Evolutionary conservation across 1,140 invertebrate species (phyloP).

Genomic region (Nasonia giraulti): DNA sequence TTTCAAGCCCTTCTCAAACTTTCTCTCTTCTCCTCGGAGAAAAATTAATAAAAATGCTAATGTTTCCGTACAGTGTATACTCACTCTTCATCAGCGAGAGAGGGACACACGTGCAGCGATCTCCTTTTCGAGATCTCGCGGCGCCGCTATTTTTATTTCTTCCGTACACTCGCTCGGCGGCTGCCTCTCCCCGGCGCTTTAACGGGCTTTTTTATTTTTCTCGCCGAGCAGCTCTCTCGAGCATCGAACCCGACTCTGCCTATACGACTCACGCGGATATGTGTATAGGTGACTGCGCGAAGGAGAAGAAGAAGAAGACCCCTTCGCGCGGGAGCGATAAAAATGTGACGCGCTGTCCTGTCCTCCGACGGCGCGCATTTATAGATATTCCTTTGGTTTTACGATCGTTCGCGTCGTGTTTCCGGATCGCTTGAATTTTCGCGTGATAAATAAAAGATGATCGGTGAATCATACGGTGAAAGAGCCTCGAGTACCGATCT

Average conservation of each 20-base stretch:
- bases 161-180: neutral
- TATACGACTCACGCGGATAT: neutral
- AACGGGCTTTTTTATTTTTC: constrained; percentile 47
- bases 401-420: constrained; percentile 2
- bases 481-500: constrained; percentile 10
- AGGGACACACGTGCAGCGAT: constrained; percentile 10
- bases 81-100: neutral
- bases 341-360: constrained; percentile 34
- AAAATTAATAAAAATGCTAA: neutral
- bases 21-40: neutral
- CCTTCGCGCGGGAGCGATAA: neutral
- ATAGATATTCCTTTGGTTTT: constrained; percentile 23
- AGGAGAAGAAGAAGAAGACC: neutral
- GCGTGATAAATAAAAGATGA: neutral
- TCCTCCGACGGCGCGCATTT: neutral
- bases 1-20: neutral
- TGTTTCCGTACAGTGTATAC: constrained; percentile 12
- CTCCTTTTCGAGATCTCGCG: constrained; percentile 36
- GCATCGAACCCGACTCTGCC: constrained; percentile 27
- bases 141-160: constrained; percentile 19
- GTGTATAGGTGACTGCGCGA: neutral
- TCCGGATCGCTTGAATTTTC: neutral
- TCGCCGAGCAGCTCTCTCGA: constrained; percentile 21
- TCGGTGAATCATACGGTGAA: neutral
- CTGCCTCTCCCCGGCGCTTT: constrained; percentile 34